These are phyloP conservation scores for Eristalis pertinax DNA, from an alignment of 2,888 invertebrate genomes.

Conservation along the genomic window DNA sequence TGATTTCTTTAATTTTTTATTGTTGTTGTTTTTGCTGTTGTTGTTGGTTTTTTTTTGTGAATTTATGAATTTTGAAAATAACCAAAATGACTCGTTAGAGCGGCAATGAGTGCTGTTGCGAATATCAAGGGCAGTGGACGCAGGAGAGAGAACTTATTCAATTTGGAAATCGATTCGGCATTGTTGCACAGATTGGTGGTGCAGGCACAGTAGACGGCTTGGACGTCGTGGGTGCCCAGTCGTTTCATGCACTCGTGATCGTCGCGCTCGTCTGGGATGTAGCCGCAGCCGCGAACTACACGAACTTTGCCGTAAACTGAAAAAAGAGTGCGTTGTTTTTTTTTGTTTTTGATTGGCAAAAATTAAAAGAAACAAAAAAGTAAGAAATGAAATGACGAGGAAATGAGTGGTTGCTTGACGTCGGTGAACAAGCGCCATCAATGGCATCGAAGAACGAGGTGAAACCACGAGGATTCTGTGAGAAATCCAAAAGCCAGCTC, in stretches of 20 bases:
- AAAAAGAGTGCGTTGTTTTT: neutral
- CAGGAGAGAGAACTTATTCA: conserved; percentile 75
- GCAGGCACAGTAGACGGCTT: conserved; percentile 90
- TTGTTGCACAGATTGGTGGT: conserved; percentile 89
- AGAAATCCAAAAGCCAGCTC: too few species aligned
- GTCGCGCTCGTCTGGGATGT: conserved; percentile 85
- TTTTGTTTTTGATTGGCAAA: neutral
- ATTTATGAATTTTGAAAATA: conserved; percentile 75
- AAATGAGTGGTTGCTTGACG: too few species aligned
- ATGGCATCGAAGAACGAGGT: too few species aligned
- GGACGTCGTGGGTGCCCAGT: conserved; percentile 88
- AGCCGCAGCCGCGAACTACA: conserved; percentile 91
- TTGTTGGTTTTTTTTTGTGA: conserved; percentile 18
- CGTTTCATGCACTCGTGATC: conserved; percentile 86
- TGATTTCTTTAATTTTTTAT: conserved; percentile 30
- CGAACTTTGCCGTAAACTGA: conserved; percentile 89
- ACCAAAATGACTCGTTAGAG: conserved; percentile 69
- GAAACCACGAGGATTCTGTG: too few species aligned
- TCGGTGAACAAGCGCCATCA: too few species aligned
- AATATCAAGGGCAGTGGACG: conserved; percentile 75
- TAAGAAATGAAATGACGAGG: too few species aligned
- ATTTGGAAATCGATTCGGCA: conserved; percentile 78
- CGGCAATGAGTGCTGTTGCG: conserved; percentile 75
- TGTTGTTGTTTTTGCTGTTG: conserved; percentile 42
- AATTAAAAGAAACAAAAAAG: too few species aligned